phyloP scores from a whole-genome alignment of 2,888 invertebrate species.

The Pseudeuparius sepicola region DNA sequence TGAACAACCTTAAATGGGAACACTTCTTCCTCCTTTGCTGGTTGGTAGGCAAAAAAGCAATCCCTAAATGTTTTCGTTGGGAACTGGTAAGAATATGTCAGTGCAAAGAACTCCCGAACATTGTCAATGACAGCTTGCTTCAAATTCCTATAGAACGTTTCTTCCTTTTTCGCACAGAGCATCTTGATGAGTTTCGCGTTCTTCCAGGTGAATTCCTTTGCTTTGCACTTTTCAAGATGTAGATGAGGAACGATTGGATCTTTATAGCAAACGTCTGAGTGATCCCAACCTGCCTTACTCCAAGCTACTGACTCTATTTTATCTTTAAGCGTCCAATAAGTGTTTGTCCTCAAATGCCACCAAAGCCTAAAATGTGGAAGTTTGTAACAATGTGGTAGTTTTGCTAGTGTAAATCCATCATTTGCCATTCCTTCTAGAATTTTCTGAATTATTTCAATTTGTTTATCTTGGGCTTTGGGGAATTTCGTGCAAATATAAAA shows the following conservation, averaged over 20 bases:
- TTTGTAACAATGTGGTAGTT: constrained; percentile 33
- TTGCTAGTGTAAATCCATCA: constrained; percentile 37
- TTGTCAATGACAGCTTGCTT: constrained; percentile 29
- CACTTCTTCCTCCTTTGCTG: constrained; percentile 32
- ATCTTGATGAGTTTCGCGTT: constrained; percentile 24
- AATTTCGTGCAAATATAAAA: constrained; percentile 30
- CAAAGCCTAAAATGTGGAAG: constrained; percentile 37
- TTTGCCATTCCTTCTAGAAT: constrained; percentile 28
- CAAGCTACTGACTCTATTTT: constrained; percentile 2
- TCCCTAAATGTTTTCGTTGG: constrained; percentile 32
- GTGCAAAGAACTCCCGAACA: constrained; percentile 34
- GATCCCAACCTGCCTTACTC: constrained; percentile 25
- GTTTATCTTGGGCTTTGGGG: constrained; percentile 24
- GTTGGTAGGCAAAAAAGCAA: constrained; percentile 34
- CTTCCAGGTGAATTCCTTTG: constrained; percentile 28
- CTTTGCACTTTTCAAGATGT: constrained; percentile 20
- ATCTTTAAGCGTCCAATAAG: constrained; percentile 17
- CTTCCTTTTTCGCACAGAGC: constrained; percentile 15
- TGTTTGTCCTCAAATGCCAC: constrained; percentile 32
- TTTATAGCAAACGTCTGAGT: constrained; percentile 25
- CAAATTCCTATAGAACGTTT: constrained; percentile 24
- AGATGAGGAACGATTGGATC: constrained; percentile 18
- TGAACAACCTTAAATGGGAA: constrained; percentile 20
- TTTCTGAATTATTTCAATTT: constrained; percentile 27
- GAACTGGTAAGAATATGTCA: constrained; percentile 32